Evolutionary conservation across 2,888 invertebrate species (phyloP).

Genomic region (Dinocampus coccinellae): DNA sequence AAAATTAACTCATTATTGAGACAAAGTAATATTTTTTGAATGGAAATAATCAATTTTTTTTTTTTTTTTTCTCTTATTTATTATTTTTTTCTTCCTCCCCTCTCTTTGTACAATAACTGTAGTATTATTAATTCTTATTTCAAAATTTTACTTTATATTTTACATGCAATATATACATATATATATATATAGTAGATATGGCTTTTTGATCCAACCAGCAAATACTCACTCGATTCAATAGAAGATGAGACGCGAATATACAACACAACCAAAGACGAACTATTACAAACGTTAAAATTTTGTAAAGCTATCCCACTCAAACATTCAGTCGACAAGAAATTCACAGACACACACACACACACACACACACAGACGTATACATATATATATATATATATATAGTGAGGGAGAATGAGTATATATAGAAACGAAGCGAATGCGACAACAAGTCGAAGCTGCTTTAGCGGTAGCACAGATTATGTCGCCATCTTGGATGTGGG

Average conservation of each 20-base stretch:
- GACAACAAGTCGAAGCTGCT: slow-evolving; percentile 34
- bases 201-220: neutral
- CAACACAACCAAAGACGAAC: neutral
- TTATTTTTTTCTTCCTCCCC: no score
- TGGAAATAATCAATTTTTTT: no score
- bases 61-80: no score
- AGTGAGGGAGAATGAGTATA: no score
- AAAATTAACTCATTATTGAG: no score
- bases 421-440: neutral
- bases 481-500: slow-evolving; percentile 69
- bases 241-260: neutral
- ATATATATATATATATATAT: neutral
- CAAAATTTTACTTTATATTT: no score
- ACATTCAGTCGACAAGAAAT: neutral
- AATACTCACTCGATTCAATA: neutral
- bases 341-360: neutral
- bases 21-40: no score
- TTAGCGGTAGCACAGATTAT: slow-evolving; percentile 63
- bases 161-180: neutral
- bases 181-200: neutral
- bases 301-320: neutral
- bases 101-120: no score
- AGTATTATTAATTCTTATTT: no score
- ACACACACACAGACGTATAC: neutral
- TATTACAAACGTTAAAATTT: neutral